Conservation (phyloP, 2,888 invertebrate species). For the Eueremaeus valkanovi region DNA sequence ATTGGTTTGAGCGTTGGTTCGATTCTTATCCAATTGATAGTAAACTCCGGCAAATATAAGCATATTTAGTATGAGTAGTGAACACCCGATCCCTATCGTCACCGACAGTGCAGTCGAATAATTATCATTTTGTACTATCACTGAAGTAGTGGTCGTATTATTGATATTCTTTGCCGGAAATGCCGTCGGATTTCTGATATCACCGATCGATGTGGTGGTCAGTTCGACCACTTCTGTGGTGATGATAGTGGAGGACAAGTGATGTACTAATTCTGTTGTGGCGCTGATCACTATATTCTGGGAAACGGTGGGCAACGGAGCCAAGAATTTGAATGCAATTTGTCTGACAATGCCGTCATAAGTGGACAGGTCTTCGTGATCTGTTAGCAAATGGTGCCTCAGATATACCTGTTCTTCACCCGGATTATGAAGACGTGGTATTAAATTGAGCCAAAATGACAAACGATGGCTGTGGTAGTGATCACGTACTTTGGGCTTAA, state of each 20-base stretch:
- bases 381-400: constrained; percentile 71
- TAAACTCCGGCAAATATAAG: constrained; percentile 91
- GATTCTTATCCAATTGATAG: constrained; percentile 62
- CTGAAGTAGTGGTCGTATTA: neutral
- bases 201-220: constrained; percentile 6
- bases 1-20: constrained; percentile 15
- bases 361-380: constrained; percentile 76
- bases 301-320: neutral
- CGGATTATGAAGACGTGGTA: constrained; percentile 66
- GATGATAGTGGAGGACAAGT: constrained; percentile 1
- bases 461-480: constrained; percentile 92
- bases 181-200: constrained; percentile 23
- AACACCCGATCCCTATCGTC: constrained; percentile 85
- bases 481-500: constrained; percentile 82
- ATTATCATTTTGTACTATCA: constrained; percentile 50
- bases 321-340: constrained; percentile 41
- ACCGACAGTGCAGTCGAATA: constrained; percentile 83
- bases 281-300: constrained; percentile 17
- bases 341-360: constrained; percentile 76
- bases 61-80: constrained; percentile 82
- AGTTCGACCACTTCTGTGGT: constrained; percentile 14
- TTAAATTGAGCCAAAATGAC: constrained; percentile 90
- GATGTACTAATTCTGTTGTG: constrained; percentile 13
- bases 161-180: constrained; percentile 19
- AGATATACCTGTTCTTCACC: constrained; percentile 67